Evolutionary conservation across 2,888 invertebrate genomes (phyloP), one percentile per base, ranked within the genome.

Genomic region (Panopea generosa): DNA sequence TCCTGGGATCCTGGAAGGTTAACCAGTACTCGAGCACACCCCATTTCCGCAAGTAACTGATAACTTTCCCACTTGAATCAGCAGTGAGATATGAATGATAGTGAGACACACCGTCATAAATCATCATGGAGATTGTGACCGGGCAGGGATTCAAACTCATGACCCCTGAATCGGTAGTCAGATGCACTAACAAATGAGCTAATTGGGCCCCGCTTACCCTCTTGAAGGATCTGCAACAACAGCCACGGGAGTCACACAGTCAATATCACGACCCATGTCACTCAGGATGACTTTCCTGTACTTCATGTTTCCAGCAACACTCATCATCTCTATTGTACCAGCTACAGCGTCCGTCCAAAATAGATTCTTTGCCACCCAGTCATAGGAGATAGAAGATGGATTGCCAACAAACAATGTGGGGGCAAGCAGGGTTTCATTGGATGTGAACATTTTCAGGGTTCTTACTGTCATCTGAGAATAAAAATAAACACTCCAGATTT

Each of bases 281-380:
- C 96, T 96, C 75, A 99, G 93, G 26, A 99, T 95, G 33, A 98
- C 95, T 14, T 96, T 95, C 49, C 98, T 94, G 91, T 96, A 96
- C 89, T 96, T 96, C 91, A 97, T 96, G 0, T 97, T 96, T 18
- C 33, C 57, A 89, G 97, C 97, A 0, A 91, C 57, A 43, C 84
- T 82, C 75, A 89, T 85, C 14, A 89, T 89, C 93, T 98, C 98
- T 79, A 99, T 96, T 83, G 97, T 98, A 65, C 97, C 96, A 1
- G 83, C 89, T 26, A 90, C 77, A 43, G 96, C 95, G 90, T 98
- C 99, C 27, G 97, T 98, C 92, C 99, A 96, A 92, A 96, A 99
- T 40, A 99, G 92, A 93, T 99, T 99, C 65, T 98, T 94, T 2
- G 99, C 98, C 24, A 99, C 94, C 99, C 99, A 99, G 92, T 99